A percentile compares a stretch with the other conserved stretches of the same genome.
Evolutionary conservation across 2,888 invertebrate genomes (phyloP).

Genomic region (Napeogenes inachia): DNA sequence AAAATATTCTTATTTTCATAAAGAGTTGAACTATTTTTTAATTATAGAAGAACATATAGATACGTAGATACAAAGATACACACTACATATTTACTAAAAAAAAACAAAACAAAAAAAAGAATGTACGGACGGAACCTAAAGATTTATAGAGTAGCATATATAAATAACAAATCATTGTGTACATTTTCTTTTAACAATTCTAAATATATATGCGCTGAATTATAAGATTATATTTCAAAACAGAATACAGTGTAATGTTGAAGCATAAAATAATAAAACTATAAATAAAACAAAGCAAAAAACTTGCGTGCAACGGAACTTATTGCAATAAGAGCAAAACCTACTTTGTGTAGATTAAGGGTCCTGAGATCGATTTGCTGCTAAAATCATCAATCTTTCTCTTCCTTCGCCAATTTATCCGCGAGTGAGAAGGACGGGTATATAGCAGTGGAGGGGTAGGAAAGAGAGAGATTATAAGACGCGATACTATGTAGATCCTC

Average conservation of each 20-base stretch:
- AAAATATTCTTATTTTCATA: too few relatives aligned
- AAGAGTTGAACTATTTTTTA: too few relatives aligned
- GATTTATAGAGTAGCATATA: too few relatives aligned
- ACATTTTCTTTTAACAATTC: too few relatives aligned
- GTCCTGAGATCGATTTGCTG: slow-evolving; percentile 43
- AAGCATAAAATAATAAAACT: neutral
- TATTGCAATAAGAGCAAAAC: slow-evolving; percentile 18
- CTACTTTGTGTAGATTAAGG: slow-evolving; percentile 14
- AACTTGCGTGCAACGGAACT: slow-evolving; percentile 17
- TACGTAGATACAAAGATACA: too few relatives aligned
- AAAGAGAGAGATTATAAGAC: slow-evolving; percentile 37
- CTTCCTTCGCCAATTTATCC: slow-evolving; percentile 62
- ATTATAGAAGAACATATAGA: too few relatives aligned
- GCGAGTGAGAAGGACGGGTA: slow-evolving; percentile 42
- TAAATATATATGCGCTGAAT: too few relatives aligned
- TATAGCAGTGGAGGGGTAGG: slow-evolving; percentile 24
- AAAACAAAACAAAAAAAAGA: too few relatives aligned
- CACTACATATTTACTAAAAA: too few relatives aligned
- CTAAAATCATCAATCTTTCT: slow-evolving; percentile 68
- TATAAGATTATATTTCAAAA: too few relatives aligned
- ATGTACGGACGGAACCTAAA: too few relatives aligned
- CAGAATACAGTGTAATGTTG: neutral
- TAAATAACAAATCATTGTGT: too few relatives aligned
- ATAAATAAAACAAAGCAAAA: slow-evolving; percentile 14
- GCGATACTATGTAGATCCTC: slow-evolving; percentile 42